Evolutionary conservation across 2,888 invertebrate genomes (phyloP), one percentile per base, ranked within the genome.

Genomic region (Drosophila melanosoma): DNA sequence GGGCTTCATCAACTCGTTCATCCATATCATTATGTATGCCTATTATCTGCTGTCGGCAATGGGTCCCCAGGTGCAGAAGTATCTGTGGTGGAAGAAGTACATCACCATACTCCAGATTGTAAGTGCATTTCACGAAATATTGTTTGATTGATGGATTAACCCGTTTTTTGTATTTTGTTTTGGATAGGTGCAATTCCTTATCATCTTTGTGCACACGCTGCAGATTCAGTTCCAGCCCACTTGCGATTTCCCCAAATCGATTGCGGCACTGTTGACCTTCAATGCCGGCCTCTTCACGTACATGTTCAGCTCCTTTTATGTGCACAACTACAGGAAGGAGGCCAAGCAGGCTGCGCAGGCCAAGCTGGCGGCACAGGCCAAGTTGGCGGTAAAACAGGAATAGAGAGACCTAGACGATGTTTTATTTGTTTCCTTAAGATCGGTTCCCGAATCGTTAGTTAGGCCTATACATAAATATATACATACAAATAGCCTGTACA

Each of bases 61-160:
- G 70, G 98, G 98, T 7, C 98, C 98, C 1, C 94, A 96, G 81
- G 96, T 97, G 92, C 97, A 97, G 92, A 97, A 97, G 91, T 97
- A 96, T 91, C 93, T 98, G 26, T 98, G 98, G 98, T 98, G 98
- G 98, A 98, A 98, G 93, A 97, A 95, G 88, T 97, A 98, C 92
- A 95, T 98, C 89, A 98, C 98, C 6, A 95, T 95, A 61, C 94
- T 98, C 90, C 98, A 98, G 94, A 94, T 98, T 94, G 96, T 97
- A 93, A 94, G 94, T 45, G 45, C 1, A 8, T 92, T 56, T 23
- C 8, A n/a, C 10, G 12, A n/a, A 0, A 6, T 20, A 5, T 2
- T 49, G 36, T 5, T 38, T 15, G n/a, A 40, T 40, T 35, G 12
- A 8, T 8, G 26, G 1, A 26, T 49, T 32, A 53, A 53, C 10